Conservation (phyloP, 1,140 invertebrate genomes). For the Drosophila takahashii region DNA sequence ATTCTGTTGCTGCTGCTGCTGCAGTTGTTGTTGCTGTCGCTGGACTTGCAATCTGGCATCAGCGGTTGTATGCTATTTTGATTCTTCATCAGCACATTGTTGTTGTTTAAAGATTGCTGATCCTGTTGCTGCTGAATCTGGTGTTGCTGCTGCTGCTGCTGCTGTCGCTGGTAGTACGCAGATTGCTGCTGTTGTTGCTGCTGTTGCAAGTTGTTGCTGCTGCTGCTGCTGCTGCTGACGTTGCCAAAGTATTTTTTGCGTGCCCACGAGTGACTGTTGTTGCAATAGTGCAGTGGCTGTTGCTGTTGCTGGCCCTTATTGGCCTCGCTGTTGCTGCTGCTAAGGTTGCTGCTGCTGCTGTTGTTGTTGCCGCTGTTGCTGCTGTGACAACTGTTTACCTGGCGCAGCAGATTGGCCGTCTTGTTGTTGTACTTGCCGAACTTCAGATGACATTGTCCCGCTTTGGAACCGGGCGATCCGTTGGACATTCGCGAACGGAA, state of each 20-base stretch:
- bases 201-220: conserved; percentile 27
- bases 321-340: conserved; percentile 21
- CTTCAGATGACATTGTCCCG: conserved; percentile 43
- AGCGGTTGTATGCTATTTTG: conserved; percentile 51
- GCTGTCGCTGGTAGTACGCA: conserved; percentile 41
- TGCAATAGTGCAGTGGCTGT: conserved; percentile 38
- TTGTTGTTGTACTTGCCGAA: conserved; percentile 68
- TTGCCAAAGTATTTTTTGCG: conserved; percentile 63
- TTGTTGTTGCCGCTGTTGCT: conserved; percentile 18
- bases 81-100: conserved; percentile 61
- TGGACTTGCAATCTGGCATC: conserved; percentile 37
- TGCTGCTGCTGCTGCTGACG: conserved; percentile 19
- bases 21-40: conserved; percentile 48
- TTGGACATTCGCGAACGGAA: conserved; percentile 27
- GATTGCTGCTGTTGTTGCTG: conserved; percentile 42
- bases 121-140: conserved; percentile 10
- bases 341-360: conserved; percentile 40
- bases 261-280: conserved; percentile 39
- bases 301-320: conserved; percentile 36
- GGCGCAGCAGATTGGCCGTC: conserved; percentile 51
- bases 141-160: conserved; percentile 28
- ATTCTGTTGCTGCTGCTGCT: conserved; percentile 16
- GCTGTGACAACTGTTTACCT: conserved; percentile 42
- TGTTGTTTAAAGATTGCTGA: conserved; percentile 48
- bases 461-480: conserved; percentile 22